Evolutionary conservation across 1,140 invertebrate species (phyloP).

Genomic region (Scaptomyza montana): DNA sequence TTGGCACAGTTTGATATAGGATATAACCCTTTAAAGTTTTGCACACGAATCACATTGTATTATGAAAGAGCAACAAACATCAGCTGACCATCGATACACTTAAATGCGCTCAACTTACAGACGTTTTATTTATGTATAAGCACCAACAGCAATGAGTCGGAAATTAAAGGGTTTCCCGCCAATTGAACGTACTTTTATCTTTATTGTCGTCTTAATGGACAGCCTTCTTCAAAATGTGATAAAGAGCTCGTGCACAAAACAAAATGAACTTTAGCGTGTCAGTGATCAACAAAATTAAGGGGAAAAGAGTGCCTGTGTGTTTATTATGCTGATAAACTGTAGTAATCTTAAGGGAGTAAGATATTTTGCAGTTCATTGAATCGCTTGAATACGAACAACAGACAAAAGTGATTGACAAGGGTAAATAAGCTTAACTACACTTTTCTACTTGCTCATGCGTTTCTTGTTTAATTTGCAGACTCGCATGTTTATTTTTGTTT

Average conservation of each 20-base stretch:
- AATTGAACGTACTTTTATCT: slow-evolving; percentile 64
- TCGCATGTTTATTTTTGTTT: slow-evolving; percentile 2
- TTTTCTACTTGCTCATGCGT: slow-evolving; percentile 4
- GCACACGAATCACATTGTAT: not conserved
- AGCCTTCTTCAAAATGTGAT: slow-evolving; percentile 26
- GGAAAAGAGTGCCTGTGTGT: slow-evolving; percentile 10
- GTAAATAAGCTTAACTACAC: slow-evolving; percentile 48
- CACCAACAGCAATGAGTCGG: slow-evolving; percentile 62
- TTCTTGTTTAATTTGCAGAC: slow-evolving; percentile 13
- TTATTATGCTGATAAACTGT: slow-evolving; percentile 2
- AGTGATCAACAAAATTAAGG: slow-evolving; percentile 60
- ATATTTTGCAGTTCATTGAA: slow-evolving; percentile 51
- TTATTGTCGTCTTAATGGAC: slow-evolving; percentile 13
- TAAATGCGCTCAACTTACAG: not conserved
- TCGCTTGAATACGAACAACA: slow-evolving; percentile 15
- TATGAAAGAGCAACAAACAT: not conserved
- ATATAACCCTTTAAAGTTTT: not conserved
- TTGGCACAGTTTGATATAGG: not conserved
- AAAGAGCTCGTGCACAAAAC: slow-evolving; percentile 33
- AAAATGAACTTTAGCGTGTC: slow-evolving; percentile 54
- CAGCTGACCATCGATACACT: not conserved
- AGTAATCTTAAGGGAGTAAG: too few species aligned
- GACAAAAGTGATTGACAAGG: slow-evolving; percentile 60
- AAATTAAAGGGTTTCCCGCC: slow-evolving; percentile 62
- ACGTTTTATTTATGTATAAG: slow-evolving; percentile 15